A percentile compares a stretch with the other conserved stretches of the same genome.
These are phyloP conservation scores for Panopea generosa DNA, from an alignment of 2,888 invertebrate genomes.

Conservation along the genomic window DNA sequence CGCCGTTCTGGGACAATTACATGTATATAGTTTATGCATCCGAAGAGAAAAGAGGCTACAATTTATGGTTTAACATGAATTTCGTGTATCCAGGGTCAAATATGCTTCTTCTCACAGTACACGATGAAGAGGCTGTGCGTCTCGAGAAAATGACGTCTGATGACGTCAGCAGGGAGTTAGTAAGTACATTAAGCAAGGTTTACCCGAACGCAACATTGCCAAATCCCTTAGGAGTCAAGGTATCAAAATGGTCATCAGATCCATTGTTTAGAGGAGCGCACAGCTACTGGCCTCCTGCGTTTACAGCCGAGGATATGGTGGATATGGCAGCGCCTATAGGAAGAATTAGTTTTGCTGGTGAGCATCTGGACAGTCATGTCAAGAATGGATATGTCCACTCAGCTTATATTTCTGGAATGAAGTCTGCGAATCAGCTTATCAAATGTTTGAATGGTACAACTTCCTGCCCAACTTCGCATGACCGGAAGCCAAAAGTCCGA, in stretches of 20 bases:
- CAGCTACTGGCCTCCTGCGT: constrained; percentile 49
- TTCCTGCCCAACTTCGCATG: no score
- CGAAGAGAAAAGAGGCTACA: constrained; percentile 24
- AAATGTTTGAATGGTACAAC: no score
- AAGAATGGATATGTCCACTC: constrained; percentile 1
- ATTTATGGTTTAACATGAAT: constrained; percentile 47
- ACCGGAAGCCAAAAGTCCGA: no score
- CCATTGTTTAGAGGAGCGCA: constrained; percentile 45
- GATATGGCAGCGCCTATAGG: constrained; percentile 45
- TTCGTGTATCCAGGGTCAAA: constrained; percentile 39
- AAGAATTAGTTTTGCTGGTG: constrained; percentile 57
- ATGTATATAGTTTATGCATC: constrained; percentile 44
- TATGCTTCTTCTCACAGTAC: constrained; percentile 42
- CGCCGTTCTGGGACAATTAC: constrained; percentile 49
- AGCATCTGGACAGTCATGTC: constrained; percentile 9
- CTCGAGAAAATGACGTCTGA: constrained; percentile 30
- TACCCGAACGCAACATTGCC: constrained; percentile 22
- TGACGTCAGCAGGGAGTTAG: constrained; percentile 37
- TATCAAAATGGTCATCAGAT: constrained; percentile 41
- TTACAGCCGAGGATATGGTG: constrained; percentile 19
- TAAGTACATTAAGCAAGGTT: constrained; percentile 31
- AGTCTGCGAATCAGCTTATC: not conserved
- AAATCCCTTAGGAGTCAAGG: constrained; percentile 12
- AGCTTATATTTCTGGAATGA: not conserved
- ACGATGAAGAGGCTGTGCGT: constrained; percentile 41